A percentile compares a stretch with the other conserved stretches of the same genome.
Conservation (phyloP, 2,113 vertebrate species). For the Pelecanus crispus region DNA sequence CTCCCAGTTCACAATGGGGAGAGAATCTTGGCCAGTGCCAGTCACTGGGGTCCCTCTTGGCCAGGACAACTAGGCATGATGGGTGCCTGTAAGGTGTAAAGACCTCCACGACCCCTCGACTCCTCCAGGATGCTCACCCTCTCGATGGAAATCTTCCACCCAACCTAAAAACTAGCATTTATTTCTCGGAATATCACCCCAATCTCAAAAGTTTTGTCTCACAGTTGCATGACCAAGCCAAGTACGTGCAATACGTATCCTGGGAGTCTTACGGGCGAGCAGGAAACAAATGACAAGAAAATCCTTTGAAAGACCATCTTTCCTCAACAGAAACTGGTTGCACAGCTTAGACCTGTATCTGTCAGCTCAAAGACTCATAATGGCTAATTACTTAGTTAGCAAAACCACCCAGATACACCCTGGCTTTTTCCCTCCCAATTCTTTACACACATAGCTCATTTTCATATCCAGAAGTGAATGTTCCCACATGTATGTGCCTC, state of each 20-base stretch:
- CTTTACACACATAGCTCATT: background rate
- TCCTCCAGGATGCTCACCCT: background rate
- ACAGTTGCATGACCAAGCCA: accelerated
- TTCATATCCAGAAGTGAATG: accelerated
- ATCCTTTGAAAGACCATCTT: no score
- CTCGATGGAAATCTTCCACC: background rate
- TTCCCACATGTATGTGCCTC: accelerated
- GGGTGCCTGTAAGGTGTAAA: background rate
- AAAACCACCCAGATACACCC: no score
- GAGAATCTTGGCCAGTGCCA: background rate
- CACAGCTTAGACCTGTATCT: no score
- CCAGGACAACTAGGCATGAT: no score
- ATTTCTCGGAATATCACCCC: accelerated
- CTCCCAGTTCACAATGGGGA: background rate
- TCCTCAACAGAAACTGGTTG: background rate
- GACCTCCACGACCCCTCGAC: no score
- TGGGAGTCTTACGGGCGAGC: background rate
- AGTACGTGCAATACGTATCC: background rate
- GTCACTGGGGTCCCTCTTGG: background rate
- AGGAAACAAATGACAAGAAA: background rate
- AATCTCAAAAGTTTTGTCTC: background rate
- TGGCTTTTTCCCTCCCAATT: background rate
- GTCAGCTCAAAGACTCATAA: no score
- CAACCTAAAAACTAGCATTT: background rate
- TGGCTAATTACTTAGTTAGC: background rate